Conservation (phyloP, 2,888 invertebrate genomes). For the Eupithecia insigniata region DNA sequence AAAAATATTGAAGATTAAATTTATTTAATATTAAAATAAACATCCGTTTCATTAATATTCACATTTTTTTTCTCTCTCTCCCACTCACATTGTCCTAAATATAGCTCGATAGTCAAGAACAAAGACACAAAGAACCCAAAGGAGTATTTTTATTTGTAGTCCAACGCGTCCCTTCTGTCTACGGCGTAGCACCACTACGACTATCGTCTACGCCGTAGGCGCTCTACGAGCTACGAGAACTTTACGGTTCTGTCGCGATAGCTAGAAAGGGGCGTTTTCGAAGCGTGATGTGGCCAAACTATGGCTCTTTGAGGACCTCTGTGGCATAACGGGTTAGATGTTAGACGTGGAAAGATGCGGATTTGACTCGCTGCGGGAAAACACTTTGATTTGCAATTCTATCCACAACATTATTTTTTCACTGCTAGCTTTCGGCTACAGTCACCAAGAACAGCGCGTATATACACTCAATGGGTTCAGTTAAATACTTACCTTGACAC, state of each 20-base stretch:
- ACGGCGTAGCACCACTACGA: conserved; percentile 7
- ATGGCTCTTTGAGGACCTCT: background rate
- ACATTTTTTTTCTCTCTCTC: too few species aligned
- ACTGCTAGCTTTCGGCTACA: background rate
- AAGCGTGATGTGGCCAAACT: background rate
- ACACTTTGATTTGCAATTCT: background rate
- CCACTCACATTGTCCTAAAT: conserved; percentile 1
- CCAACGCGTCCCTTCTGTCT: background rate
- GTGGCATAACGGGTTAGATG: background rate
- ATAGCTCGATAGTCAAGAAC: background rate
- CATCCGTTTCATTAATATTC: too few species aligned
- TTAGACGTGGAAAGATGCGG: background rate
- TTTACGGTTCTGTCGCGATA: background rate
- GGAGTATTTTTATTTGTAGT: background rate
- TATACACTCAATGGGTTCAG: too few species aligned
- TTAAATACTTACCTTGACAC: background rate
- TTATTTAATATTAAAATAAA: too few species aligned
- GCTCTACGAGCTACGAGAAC: conserved; percentile 3
- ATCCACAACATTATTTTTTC: background rate
- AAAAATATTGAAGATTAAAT: too few species aligned
- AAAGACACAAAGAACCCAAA: background rate
- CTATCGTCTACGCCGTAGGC: conserved; percentile 8
- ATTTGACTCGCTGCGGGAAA: background rate
- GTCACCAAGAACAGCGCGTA: too few species aligned
- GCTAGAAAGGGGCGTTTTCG: background rate